These are phyloP conservation scores for Brachionus plicatilis DNA, from an alignment of 1,140 invertebrate genomes.

Conservation along the genomic window DNA sequence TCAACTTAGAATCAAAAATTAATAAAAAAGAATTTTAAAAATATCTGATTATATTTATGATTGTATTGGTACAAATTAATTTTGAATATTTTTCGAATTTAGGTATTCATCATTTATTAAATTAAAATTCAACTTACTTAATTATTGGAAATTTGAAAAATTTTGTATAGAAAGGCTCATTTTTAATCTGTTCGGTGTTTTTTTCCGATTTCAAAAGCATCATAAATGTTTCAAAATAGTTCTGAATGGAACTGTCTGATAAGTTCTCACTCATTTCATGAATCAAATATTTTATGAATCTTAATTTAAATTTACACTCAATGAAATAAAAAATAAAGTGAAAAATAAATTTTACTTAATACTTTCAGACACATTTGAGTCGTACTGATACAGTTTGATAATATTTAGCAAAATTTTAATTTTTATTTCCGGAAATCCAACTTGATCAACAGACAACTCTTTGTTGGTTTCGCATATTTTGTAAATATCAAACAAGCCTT, in stretches of 20 bases:
- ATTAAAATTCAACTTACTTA: not conserved
- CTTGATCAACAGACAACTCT: not conserved
- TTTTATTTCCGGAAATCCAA: not conserved
- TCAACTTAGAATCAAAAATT: not conserved
- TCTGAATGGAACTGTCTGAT: not conserved
- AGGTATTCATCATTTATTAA: too few species aligned
- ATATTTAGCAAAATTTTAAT: not conserved
- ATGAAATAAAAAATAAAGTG: not conserved
- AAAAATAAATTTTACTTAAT: not conserved
- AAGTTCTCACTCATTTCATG: constrained; percentile 19
- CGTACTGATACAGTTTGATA: not conserved
- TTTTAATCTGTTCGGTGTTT: not conserved
- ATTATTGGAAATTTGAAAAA: constrained; percentile 39
- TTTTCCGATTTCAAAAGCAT: not conserved
- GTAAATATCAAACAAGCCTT: not conserved
- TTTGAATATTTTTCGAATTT: too few species aligned
- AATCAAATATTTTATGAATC: constrained; percentile 30
- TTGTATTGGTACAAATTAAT: not conserved
- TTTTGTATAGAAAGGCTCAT: constrained; percentile 13
- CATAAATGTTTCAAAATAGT: not conserved
- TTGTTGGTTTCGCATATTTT: not conserved
- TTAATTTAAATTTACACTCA: not conserved
- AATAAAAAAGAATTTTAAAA: not conserved
- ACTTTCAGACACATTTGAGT: not conserved
- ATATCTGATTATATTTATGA: too few species aligned